Evolutionary conservation across 2,797 vertebrate species (phyloP).

Genomic region (Pseudochirops cupreus): DNA sequence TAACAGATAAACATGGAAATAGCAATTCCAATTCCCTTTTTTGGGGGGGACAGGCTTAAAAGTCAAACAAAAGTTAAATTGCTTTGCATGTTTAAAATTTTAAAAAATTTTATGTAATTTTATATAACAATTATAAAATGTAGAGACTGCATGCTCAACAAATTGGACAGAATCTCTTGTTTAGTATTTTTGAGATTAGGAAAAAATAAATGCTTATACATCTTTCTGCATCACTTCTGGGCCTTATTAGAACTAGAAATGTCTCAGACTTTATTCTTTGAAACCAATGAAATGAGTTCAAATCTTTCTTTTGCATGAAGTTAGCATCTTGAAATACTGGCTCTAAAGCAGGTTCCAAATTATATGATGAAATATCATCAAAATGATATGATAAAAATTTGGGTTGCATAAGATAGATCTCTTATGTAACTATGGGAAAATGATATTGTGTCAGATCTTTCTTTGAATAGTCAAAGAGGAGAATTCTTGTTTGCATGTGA

Average conservation of each 20-base stretch:
- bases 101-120: not conserved
- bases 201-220: too few relatives aligned
- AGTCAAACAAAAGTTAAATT: not conserved
- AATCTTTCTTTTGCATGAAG: not conserved
- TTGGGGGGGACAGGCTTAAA: not conserved
- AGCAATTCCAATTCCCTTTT: not conserved
- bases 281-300: not conserved
- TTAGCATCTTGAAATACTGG: not conserved
- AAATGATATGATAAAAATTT: not conserved
- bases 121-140: too few relatives aligned
- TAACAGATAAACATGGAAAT: not conserved
- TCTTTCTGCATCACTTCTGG: not conserved
- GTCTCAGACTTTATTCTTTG: not conserved
- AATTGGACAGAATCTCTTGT: too few relatives aligned
- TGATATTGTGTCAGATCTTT: not conserved
- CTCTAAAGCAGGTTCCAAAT: not conserved
- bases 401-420: not conserved
- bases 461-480: not conserved
- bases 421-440: not conserved
- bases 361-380: not conserved
- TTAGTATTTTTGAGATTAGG: too few relatives aligned
- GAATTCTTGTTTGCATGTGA: not conserved
- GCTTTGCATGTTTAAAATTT: not conserved
- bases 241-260: not conserved
- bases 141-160: too few relatives aligned